phyloP scores from a whole-genome alignment of 1,140 invertebrate species.

The Phymastichus coffea region DNA sequence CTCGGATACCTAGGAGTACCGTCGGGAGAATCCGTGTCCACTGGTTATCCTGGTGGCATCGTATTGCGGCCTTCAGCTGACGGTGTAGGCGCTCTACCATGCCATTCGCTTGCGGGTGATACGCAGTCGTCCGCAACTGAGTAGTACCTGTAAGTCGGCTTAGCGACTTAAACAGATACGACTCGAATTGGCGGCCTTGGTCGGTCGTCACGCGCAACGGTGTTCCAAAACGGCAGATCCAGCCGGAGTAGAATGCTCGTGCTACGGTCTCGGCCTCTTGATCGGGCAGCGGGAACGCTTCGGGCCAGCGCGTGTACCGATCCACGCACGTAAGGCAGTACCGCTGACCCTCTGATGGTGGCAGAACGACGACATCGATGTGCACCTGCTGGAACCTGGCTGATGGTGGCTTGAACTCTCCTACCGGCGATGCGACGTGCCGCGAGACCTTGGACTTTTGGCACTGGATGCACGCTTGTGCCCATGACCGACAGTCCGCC shows the following conservation, averaged over 20 bases:
- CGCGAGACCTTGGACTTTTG: not conserved
- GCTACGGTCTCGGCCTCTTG: conserved; percentile 43
- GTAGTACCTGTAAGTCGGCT: too few species aligned
- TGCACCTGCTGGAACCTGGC: not conserved
- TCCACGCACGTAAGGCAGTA: conserved; percentile 38
- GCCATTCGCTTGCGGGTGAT: too few species aligned
- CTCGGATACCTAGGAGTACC: conserved; percentile 29
- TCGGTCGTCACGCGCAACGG: too few species aligned
- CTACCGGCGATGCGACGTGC: not conserved
- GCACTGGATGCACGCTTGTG: not conserved
- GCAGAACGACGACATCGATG: too few species aligned
- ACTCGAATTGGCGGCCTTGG: conserved; percentile 44
- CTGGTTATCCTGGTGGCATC: conserved; percentile 26
- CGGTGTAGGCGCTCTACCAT: conserved; percentile 29
- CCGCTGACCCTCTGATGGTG: not conserved
- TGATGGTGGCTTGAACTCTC: not conserved
- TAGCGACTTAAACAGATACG: too few species aligned
- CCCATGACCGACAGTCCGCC: conserved; percentile 10
- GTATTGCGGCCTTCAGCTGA: conserved; percentile 26
- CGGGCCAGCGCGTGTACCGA: conserved; percentile 37
- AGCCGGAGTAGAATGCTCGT: conserved; percentile 34
- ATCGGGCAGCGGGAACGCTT: conserved; percentile 35
- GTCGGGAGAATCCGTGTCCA: too few species aligned
- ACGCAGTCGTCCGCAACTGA: too few species aligned
- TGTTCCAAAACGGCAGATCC: too few species aligned